These are phyloP conservation scores for Astropecten irregularis DNA, from an alignment of 53 echinoderm and acorn worm species.

Conservation along the genomic window DNA sequence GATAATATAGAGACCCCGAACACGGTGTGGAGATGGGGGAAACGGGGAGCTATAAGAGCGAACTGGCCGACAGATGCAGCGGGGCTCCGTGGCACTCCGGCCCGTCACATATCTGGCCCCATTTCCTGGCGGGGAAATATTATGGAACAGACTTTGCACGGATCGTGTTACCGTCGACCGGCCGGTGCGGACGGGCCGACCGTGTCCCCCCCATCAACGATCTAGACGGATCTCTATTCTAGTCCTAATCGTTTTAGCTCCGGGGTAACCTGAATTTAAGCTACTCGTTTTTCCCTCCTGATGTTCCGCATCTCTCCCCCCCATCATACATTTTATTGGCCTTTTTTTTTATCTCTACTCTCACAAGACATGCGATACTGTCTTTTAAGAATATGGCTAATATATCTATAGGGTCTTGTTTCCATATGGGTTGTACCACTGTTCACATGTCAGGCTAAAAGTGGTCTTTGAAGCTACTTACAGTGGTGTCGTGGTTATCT, in stretches of 20 bases:
- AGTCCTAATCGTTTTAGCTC: slow-evolving; percentile 46
- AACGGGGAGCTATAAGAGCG: no score
- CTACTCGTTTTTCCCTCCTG: slow-evolving; percentile 12
- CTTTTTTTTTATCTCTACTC: no score
- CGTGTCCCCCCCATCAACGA: slow-evolving; percentile 15
- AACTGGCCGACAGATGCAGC: slow-evolving; percentile 55
- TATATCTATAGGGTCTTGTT: not conserved
- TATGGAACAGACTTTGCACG: slow-evolving; percentile 51
- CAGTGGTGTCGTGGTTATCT: no score
- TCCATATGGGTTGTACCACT: slow-evolving; percentile 18
- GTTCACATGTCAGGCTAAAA: not conserved
- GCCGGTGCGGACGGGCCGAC: not conserved
- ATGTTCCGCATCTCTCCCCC: no score
- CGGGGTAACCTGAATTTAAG: slow-evolving; percentile 22
- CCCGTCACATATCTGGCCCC: slow-evolving; percentile 24
- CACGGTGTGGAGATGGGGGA: no score
- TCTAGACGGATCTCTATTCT: slow-evolving; percentile 46
- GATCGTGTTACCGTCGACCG: slow-evolving; percentile 47
- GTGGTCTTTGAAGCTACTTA: no score
- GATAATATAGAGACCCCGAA: no score
- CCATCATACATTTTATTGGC: slow-evolving; percentile 2
- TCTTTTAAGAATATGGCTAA: not conserved
- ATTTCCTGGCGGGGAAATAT: slow-evolving; percentile 52
- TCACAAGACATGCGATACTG: slow-evolving; percentile 30
- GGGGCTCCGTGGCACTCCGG: slow-evolving; percentile 27